Base-by-base conservation (phyloP, 2,888 invertebrate genomes). In the Lasioglossum figueresi region DNA sequence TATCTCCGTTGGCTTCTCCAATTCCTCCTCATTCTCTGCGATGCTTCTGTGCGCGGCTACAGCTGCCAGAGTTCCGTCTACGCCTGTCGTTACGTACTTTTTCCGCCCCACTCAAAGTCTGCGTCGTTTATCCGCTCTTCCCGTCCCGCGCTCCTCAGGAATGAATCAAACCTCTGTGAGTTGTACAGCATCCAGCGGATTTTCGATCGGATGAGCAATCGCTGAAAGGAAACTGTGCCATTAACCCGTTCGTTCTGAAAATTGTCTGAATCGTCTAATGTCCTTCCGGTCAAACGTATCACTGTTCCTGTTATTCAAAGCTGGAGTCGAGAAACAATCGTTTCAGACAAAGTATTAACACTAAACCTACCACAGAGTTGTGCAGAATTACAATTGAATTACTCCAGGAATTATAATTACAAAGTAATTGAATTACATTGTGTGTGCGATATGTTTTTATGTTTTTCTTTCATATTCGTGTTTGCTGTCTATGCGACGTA, bases 111-210 rank as follows among this genome's bases (percentile, higher is more conserved):
- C 72, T 66, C 72, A 63, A 66, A 78, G 79, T 80, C 83, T 70
- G 52, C 23, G 56, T 77, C 79, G 79, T 84, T 76, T 59, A 72
- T 75, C 74, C 37, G 76, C 68, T 72, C 52, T 72, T 78, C 75
- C 74, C 77, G 66, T 19, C 34, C 34, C 66, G 34, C 66, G 73
- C 76, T 72, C 75, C 79, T 75, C 82, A 80, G 45, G 83, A 88
- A 93, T 93, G 92, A 93, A 93, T 93, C 92, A 89, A 91, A 88
- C 85, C 91, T 88, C 92, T 93, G 91, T 93, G 83, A 76, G 87
- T 86, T 84, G 83, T 73, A 48, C 88, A 70, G 82, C 81, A 37
- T 71, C 68, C 81, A 76, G 81, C 81, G 85, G 88, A 92, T 90
- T 91, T 92, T 90, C 91, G 91, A 91, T 92, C 88, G 88, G 87